These are phyloP conservation scores for Rhincodon typus DNA, from an alignment of 2,797 vertebrate species.

Conservation along the genomic window DNA sequence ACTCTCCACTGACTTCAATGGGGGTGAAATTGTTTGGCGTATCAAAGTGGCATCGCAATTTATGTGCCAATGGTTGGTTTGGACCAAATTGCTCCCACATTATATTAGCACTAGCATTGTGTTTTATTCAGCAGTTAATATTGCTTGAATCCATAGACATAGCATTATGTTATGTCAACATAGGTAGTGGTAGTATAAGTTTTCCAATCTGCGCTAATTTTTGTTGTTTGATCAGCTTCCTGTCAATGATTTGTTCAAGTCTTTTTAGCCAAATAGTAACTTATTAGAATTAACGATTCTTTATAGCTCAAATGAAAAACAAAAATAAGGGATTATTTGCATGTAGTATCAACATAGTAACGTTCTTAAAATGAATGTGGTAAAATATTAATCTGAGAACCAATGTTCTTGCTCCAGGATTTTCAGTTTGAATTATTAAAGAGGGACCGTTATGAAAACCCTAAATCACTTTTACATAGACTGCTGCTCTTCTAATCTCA, in stretches of 20 bases:
- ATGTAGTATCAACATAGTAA: not conserved
- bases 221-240: not conserved
- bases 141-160: not conserved
- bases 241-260: not conserved
- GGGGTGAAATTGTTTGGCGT: too few species aligned
- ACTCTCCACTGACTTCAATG: not conserved
- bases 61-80: not conserved
- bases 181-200: not conserved
- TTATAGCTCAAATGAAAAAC: not conserved
- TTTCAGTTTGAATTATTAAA: not conserved
- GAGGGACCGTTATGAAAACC: not conserved
- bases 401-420: not conserved
- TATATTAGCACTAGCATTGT: not conserved
- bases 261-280: not conserved
- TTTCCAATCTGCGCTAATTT: not conserved
- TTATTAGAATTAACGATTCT: not conserved
- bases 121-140: not conserved
- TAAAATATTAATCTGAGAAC: too few species aligned
- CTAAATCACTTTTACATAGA: not conserved
- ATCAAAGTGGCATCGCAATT: too few species aligned
- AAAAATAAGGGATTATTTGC: not conserved
- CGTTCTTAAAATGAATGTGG: too few species aligned
- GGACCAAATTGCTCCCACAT: not conserved
- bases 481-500: not conserved
- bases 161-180: not conserved